A percentile compares a stretch with the other conserved stretches of the same genome.
Conservation (phyloP, 92 coral and sea anemone species). For the Hydrozoanthus gracilis region DNA sequence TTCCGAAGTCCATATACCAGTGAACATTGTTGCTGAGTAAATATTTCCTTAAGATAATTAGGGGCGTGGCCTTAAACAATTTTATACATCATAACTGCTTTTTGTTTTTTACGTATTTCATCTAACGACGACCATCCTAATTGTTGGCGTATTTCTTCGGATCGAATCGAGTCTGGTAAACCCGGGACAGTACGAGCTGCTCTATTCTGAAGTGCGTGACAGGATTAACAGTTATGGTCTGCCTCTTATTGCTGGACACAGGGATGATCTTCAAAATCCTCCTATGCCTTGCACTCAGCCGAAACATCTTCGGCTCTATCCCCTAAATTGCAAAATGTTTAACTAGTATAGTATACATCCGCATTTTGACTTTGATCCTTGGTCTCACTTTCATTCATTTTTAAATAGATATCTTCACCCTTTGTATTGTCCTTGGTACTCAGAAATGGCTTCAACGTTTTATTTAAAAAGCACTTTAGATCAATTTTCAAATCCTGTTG, state of each 20-base stretch:
- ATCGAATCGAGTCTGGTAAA: too few relatives aligned
- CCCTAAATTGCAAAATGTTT: constrained; percentile 56
- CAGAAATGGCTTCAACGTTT: constrained; percentile 61
- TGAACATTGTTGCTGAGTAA: too few relatives aligned
- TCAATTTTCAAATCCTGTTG: constrained; percentile 51
- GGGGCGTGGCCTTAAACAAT: too few relatives aligned
- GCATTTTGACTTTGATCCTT: constrained; percentile 45
- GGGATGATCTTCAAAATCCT: constrained; percentile 50
- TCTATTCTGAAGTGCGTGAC: not conserved
- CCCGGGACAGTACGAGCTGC: too few relatives aligned
- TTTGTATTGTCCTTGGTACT: constrained; percentile 40
- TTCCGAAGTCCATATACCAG: too few relatives aligned
- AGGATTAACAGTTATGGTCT: constrained; percentile 18
- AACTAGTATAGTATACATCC: constrained; percentile 34
- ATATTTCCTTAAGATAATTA: too few relatives aligned
- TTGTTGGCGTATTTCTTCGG: too few relatives aligned
- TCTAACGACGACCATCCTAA: too few relatives aligned
- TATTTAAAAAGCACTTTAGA: constrained; percentile 42
- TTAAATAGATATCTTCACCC: not conserved
- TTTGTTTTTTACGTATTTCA: too few relatives aligned
- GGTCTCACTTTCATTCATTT: constrained; percentile 23
- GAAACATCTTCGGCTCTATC: constrained; percentile 48
- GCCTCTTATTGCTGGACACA: constrained; percentile 36
- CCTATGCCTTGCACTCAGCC: not conserved
- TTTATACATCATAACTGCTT: too few relatives aligned